A percentile compares a stretch with the other conserved stretches of the same genome.
Evolutionary conservation across 2,888 invertebrate genomes (phyloP).

Genomic region (Pediacus dermestoides): DNA sequence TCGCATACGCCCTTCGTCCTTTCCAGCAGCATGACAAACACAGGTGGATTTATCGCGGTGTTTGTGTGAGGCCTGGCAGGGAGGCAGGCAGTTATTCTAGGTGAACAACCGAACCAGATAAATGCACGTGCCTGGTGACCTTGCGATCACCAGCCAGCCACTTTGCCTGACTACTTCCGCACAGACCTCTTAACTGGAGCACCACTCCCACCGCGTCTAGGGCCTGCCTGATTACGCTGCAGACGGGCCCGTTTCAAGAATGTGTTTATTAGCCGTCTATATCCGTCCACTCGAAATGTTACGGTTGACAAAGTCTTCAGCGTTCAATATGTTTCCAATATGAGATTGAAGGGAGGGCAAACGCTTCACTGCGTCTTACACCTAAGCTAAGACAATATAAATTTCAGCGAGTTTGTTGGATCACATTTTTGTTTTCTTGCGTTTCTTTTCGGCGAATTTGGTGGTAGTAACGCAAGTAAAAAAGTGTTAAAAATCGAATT

Average conservation of each 20-base stretch:
- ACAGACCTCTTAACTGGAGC: conserved; percentile 16
- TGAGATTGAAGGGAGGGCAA: conserved; percentile 4
- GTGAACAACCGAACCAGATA: no score
- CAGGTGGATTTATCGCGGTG: conserved; percentile 1
- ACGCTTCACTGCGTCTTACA: no score
- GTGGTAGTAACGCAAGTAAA: no score
- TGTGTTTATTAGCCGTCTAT: conserved; percentile 15
- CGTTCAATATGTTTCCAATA: conserved; percentile 1
- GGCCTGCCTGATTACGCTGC: conserved; percentile 11
- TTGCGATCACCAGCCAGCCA: conserved; percentile 8
- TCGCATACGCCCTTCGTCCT: neutral
- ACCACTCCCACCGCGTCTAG: conserved; percentile 11
- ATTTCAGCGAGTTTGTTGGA: no score
- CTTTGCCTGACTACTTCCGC: conserved; percentile 11
- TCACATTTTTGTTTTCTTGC: no score
- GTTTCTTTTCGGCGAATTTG: no score
- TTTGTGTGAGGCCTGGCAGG: no score
- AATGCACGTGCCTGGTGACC: conserved; percentile 4
- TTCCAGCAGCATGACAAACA: neutral
- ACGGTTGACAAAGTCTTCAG: conserved; percentile 6
- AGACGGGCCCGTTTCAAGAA: conserved; percentile 10
- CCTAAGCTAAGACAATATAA: no score
- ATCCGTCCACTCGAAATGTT: conserved; percentile 12
- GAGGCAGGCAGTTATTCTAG: no score
- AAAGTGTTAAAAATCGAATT: no score